Conservation (phyloP, 2,113 vertebrate genomes). For the Oostethus manadensis region DNA sequence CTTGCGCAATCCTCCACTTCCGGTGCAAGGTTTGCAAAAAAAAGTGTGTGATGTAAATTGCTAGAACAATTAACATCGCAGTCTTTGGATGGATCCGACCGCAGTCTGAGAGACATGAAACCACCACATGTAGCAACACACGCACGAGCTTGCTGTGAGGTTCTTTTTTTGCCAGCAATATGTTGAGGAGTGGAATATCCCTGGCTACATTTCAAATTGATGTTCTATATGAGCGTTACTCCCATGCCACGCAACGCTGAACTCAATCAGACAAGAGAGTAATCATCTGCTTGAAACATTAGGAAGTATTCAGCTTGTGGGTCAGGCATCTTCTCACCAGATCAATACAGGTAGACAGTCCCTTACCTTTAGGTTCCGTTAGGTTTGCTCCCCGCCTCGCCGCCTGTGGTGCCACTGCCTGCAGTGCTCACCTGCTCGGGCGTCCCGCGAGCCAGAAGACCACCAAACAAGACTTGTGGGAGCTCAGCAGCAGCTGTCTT, state of each 20-base stretch:
- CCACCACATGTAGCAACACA: background rate
- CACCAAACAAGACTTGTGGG: constrained; percentile 1
- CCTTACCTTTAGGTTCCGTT: constrained; percentile 44
- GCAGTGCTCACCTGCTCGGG: constrained; percentile 2
- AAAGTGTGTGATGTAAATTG: background rate
- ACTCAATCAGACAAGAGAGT: background rate
- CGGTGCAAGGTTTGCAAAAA: background rate
- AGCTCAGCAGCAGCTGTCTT: constrained; percentile 10
- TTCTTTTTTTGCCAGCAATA: background rate
- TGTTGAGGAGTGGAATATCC: background rate
- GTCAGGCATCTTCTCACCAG: background rate
- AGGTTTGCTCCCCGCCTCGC: constrained; percentile 32
- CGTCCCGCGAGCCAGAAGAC: constrained; percentile 11
- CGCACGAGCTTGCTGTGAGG: constrained; percentile 24
- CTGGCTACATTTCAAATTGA: constrained; percentile 9
- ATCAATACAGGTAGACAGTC: background rate
- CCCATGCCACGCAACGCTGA: background rate
- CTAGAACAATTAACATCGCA: too few relatives aligned
- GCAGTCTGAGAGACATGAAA: background rate
- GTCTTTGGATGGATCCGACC: too few relatives aligned
- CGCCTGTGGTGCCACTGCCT: constrained; percentile 48
- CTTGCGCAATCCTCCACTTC: background rate
- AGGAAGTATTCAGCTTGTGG: background rate
- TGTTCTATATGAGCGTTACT: background rate
- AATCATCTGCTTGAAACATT: background rate